Evolutionary conservation across 2,888 invertebrate genomes (phyloP).

Genomic region (Sylvicola fuscatus): DNA sequence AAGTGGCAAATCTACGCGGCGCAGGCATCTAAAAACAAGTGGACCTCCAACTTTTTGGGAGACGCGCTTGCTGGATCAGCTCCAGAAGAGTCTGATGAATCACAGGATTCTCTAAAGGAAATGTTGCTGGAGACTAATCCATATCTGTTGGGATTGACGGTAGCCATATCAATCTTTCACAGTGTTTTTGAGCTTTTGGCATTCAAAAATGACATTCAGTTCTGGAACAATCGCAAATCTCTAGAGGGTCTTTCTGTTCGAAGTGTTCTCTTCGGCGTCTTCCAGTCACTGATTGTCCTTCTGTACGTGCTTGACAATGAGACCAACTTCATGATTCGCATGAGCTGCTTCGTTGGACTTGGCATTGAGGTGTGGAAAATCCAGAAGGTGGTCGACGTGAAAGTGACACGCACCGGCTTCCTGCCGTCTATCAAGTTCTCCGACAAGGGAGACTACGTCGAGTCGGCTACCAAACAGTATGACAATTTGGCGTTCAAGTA

Average conservation of each 20-base stretch:
- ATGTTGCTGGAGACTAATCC: slow-evolving; percentile 93
- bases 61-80: slow-evolving; percentile 36
- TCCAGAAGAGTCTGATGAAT: slow-evolving; percentile 59
- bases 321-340: slow-evolving; percentile 86
- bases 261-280: slow-evolving; percentile 95
- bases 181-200: slow-evolving; percentile 96
- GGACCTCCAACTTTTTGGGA: slow-evolving; percentile 41
- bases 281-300: slow-evolving; percentile 86
- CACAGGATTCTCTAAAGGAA: slow-evolving; percentile 81
- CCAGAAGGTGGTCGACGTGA: slow-evolving; percentile 81
- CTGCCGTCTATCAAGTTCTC: slow-evolving; percentile 62
- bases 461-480: slow-evolving; percentile 83
- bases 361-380: slow-evolving; percentile 99
- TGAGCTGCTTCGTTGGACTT: slow-evolving; percentile 87
- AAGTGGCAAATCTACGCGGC: slow-evolving; percentile 98
- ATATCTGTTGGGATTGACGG: slow-evolving; percentile 77
- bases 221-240: slow-evolving; percentile 96
- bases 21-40: slow-evolving; percentile 80
- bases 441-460: slow-evolving; percentile 93
- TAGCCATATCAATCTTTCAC: slow-evolving; percentile 83
- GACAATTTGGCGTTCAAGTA: slow-evolving; percentile 93
- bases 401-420: slow-evolving; percentile 53
- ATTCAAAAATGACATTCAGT: slow-evolving; percentile 99
- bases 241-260: slow-evolving; percentile 94
- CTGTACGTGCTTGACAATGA: slow-evolving; percentile 97